A percentile compares a stretch with the other conserved stretches of the same genome.
Evolutionary conservation across 2,113 vertebrate genomes (phyloP).

Genomic region (Stegastes partitus): DNA sequence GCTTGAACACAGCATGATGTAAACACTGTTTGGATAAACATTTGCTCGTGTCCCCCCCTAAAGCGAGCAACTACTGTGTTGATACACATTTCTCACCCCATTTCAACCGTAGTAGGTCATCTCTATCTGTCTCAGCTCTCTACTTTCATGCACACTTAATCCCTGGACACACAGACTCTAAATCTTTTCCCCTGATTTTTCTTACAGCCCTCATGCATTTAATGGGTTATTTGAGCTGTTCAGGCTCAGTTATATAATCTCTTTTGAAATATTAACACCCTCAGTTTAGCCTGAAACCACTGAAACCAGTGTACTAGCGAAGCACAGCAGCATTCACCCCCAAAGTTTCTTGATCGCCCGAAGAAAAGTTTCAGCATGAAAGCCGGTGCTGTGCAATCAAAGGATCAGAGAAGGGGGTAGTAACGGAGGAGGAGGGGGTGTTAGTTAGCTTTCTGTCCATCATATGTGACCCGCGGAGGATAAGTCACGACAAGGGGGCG

Average conservation of each 20-base stretch:
- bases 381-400: background rate
- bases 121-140: background rate
- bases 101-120: background rate
- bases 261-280: conserved; percentile 54
- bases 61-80: background rate
- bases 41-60: background rate
- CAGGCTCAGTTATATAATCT: conserved; percentile 46
- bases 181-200: background rate
- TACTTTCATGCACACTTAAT: conserved; percentile 26
- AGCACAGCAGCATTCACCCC: background rate
- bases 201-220: conserved; percentile 19
- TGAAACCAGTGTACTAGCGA: conserved; percentile 2
- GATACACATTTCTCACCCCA: conserved; percentile 1
- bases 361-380: conserved; percentile 8
- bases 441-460: conserved; percentile 35
- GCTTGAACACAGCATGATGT: background rate
- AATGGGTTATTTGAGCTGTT: conserved; percentile 31
- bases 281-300: conserved; percentile 39
- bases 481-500: background rate
- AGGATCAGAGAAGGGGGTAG: background rate
- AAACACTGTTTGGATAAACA: background rate
- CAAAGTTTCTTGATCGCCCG: conserved; percentile 10
- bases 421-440: background rate
- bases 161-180: conserved; percentile 19
- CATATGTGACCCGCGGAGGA: conserved; percentile 45